Conservation (phyloP, 1,140 invertebrate species). For the Diorhabda sublineata region DNA sequence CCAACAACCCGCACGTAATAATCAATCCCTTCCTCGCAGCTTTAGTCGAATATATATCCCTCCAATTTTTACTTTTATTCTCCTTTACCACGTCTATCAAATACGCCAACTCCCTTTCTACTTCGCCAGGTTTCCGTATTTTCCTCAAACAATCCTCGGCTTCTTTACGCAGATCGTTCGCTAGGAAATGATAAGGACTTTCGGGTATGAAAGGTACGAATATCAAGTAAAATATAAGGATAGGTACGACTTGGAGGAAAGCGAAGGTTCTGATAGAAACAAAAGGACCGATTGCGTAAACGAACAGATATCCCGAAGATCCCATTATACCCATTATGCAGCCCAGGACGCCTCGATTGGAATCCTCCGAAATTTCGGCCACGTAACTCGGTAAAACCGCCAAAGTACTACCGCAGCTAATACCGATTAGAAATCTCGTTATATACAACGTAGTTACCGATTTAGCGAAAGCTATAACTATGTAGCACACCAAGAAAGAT, state of each 20-base stretch:
- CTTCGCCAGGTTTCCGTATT: constrained; percentile 36
- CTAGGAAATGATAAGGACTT: constrained; percentile 57
- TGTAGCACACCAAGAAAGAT: constrained; percentile 46
- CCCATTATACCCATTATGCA: constrained; percentile 62
- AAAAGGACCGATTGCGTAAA: constrained; percentile 58
- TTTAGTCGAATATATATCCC: constrained; percentile 53
- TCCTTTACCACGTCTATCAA: constrained; percentile 50
- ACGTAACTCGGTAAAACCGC: constrained; percentile 52
- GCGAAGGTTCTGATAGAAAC: constrained; percentile 54
- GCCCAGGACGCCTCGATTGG: constrained; percentile 34
- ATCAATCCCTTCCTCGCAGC: constrained; percentile 60
- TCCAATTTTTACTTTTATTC: constrained; percentile 31
- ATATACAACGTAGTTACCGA: constrained; percentile 42
- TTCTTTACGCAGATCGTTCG: constrained; percentile 9
- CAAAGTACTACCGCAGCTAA: constrained; percentile 49
- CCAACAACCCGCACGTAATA: constrained; percentile 64
- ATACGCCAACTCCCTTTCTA: constrained; percentile 56
- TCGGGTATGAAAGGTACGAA: constrained; percentile 61
- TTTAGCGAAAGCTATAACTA: constrained; percentile 46
- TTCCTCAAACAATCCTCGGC: constrained; percentile 28
- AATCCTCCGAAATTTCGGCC: constrained; percentile 50
- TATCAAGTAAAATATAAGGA: constrained; percentile 49
- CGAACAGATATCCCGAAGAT: constrained; percentile 30
- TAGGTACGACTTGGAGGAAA: constrained; percentile 48
- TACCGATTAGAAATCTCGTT: constrained; percentile 48